Base-by-base conservation (phyloP, 2,888 invertebrate genomes). In the Tachina fera region DNA sequence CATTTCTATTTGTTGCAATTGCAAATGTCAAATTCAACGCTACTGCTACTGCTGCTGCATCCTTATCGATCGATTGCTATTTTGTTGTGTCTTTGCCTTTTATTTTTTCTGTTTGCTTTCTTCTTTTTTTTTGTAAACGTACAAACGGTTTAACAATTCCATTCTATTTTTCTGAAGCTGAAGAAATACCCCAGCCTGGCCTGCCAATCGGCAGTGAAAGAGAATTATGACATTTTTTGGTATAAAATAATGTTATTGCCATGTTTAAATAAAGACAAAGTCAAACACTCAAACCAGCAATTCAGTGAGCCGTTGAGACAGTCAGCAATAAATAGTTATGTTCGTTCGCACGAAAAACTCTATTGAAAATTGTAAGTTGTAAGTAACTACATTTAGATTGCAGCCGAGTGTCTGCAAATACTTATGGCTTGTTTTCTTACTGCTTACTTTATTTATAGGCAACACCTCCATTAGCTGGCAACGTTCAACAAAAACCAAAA, bases 1-100 rank as follows among this genome's bases (percentile, higher is more conserved):
- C 76, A 79, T 86, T 79, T 83, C 80, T 72, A 80, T 83, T 86
- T 86, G 85, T 53, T 75, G 78, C 79, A 83, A 86, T 72, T 79
- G 76, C 39, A 86, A 86, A 86, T 86, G 86, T 86, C 86, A 86
- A 86, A 83, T 67, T 80, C 72, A 83, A 76, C 79, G 86, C 86
- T 86, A 86, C 86, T 86, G 86, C 86, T 86, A 83, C 86, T 86
- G 83, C 86, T 86, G 86, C 86, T 86, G 86, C 86, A 86, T 79
- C 83, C 86, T 83, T 86, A 86, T 86, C 86, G 86, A 86, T 83
- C 79, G 79, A 47, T 58, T 70, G 60, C 51, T 49, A 47, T 58
- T 71, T 67, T 53, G 19, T 11, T 49, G 49, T n/a, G 9, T 1
- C 14, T 43, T 61, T 16, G 19, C 39, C 49, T 61, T 67, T 58